Percentiles rank a stretch among this genome's conserved stretches.
phyloP scores from a whole-genome alignment of 2,113 vertebrate genomes.

The Sorex araneus region DNA sequence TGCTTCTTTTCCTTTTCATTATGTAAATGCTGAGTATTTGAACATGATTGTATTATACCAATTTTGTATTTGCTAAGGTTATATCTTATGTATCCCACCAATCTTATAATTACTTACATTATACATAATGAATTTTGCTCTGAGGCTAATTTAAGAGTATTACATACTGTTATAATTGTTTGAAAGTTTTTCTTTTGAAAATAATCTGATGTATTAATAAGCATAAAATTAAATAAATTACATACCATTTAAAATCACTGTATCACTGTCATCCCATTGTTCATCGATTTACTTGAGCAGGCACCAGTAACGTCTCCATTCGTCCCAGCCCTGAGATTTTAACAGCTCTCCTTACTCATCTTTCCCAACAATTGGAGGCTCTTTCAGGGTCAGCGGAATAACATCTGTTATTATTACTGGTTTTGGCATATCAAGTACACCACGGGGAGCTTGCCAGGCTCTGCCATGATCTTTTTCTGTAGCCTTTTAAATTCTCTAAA shows the following conservation, averaged over 20 bases:
- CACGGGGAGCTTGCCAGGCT: too few relatives aligned
- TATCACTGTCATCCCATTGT: too few relatives aligned
- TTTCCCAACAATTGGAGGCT: too few relatives aligned
- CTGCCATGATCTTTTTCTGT: too few relatives aligned
- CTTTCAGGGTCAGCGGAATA: too few relatives aligned
- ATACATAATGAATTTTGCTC: neutral
- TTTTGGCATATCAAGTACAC: too few relatives aligned
- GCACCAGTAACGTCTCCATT: too few relatives aligned
- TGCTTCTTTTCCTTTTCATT: neutral
- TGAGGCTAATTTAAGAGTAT: neutral
- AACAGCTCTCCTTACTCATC: too few relatives aligned
- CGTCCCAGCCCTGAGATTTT: too few relatives aligned
- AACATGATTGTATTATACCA: neutral
- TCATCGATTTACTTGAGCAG: too few relatives aligned
- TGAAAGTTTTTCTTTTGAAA: constrained; percentile 53
- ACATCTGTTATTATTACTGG: too few relatives aligned
- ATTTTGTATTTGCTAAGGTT: neutral
- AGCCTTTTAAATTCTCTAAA: neutral
- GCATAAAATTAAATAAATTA: constrained; percentile 29
- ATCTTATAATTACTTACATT: neutral
- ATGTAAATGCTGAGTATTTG: neutral
- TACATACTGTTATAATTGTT: neutral
- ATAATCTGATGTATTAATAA: constrained; percentile 41
- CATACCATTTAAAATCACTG: constrained; percentile 21
- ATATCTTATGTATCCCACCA: constrained; percentile 4